phyloP scores from a whole-genome alignment of 2,113 vertebrate species.

The Paracanthobrama guichenoti region DNA sequence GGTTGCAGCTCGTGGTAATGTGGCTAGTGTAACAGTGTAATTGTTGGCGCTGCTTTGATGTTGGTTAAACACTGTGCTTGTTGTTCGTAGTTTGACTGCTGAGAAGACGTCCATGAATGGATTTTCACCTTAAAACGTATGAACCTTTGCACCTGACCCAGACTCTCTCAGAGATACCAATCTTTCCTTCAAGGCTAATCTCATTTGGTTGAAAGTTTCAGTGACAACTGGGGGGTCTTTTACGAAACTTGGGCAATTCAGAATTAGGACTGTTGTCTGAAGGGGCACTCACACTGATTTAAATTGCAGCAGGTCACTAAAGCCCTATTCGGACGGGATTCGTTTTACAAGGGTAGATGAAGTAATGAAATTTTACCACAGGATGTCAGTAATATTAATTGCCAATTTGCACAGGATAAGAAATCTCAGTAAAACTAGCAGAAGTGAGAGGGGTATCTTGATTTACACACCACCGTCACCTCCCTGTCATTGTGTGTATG shows the following conservation, averaged over 20 bases:
- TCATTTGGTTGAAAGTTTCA: slow-evolving; percentile 11
- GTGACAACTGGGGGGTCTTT: not conserved
- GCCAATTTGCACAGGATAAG: too few relatives aligned
- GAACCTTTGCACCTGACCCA: slow-evolving; percentile 27
- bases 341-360: too few relatives aligned
- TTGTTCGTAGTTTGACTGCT: not conserved
- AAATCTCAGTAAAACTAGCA: too few relatives aligned
- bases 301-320: not conserved
- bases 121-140: not conserved
- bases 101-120: not conserved
- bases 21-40: slow-evolving; percentile 26
- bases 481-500: too few relatives aligned
- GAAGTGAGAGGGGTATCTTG: too few relatives aligned
- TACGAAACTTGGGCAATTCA: not conserved
- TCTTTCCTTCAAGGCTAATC: slow-evolving; percentile 1
- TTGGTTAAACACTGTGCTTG: slow-evolving; percentile 18
- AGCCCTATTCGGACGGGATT: too few relatives aligned
- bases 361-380: too few relatives aligned
- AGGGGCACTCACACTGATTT: not conserved
- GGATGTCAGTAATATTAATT: too few relatives aligned
- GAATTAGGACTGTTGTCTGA: not conserved
- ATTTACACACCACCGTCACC: too few relatives aligned
- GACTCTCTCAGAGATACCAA: not conserved
- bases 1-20: slow-evolving; percentile 14
- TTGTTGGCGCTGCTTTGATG: slow-evolving; percentile 40